These are phyloP conservation scores for Gracilinanus agilis DNA, from an alignment of 2,113 vertebrate species.

Conservation along the genomic window DNA sequence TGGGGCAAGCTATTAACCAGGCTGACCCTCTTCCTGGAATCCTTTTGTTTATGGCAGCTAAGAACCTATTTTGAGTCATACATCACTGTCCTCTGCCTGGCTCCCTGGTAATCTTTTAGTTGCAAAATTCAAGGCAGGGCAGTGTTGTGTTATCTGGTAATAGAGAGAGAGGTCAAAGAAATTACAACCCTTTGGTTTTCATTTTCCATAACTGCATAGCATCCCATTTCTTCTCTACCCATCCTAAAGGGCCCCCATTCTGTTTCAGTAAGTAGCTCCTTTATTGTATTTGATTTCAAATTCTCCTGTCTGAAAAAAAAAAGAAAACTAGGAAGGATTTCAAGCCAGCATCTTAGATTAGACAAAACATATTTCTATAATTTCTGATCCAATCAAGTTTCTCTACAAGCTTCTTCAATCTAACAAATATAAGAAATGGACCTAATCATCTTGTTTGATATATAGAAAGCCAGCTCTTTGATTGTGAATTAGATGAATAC, in stretches of 20 bases:
- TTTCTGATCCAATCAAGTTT: slow-evolving; percentile 5
- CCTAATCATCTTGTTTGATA: neutral
- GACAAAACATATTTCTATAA: neutral
- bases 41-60: slow-evolving; percentile 24
- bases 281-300: neutral
- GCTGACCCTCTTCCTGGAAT: neutral
- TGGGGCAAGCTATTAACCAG: neutral
- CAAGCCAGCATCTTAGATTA: slow-evolving; percentile 3
- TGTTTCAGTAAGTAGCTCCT: neutral
- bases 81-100: neutral
- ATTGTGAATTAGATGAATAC: slow-evolving; percentile 11
- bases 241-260: neutral
- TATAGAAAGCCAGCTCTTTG: neutral
- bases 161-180: neutral
- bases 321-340: neutral
- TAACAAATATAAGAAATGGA: neutral
- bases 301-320: neutral
- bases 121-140: neutral
- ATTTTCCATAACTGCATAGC: neutral
- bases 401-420: neutral
- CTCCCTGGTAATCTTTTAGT: neutral
- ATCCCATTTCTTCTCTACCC: neutral
- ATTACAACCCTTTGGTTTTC: neutral
- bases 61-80: slow-evolving; percentile 6
- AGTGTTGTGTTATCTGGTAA: slow-evolving; percentile 11